A percentile compares a stretch with the other conserved stretches of the same genome.
Conservation (phyloP, 2,797 vertebrate species). For the Myotis planiceps region DNA sequence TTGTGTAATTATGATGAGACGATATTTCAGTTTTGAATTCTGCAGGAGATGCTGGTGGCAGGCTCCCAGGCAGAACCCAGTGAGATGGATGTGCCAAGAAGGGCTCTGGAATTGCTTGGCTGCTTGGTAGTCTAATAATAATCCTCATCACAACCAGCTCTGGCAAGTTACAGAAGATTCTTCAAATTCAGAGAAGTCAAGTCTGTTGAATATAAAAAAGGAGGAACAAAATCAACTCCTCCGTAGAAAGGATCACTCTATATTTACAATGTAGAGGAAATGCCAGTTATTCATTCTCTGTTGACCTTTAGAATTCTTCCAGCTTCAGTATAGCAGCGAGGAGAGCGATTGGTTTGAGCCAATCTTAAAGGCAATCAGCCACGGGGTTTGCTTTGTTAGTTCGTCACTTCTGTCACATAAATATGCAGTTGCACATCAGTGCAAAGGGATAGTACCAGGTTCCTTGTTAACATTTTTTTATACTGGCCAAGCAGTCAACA, state of each 20-base stretch:
- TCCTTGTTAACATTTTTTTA: neutral
- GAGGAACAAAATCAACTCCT: neutral
- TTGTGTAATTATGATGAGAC: neutral
- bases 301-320: neutral
- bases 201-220: neutral
- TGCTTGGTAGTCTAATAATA: neutral
- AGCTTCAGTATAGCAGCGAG: neutral
- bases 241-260: neutral
- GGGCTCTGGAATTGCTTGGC: neutral
- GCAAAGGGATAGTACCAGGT: neutral
- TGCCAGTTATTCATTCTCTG: neutral
- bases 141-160: neutral
- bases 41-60: neutral
- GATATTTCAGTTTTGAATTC: neutral
- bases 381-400: neutral
- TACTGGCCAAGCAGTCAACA: neutral
- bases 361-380: neutral
- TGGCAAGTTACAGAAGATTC: neutral
- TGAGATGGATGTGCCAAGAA: neutral
- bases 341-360: neutral
- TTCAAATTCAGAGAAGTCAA: neutral
- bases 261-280: neutral
- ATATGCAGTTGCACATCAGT: neutral
- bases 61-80: neutral
- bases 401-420: neutral